These are phyloP conservation scores for Tragelaphus strepsiceros DNA, from an alignment of 2,113 vertebrate species.

Conservation along the genomic window DNA sequence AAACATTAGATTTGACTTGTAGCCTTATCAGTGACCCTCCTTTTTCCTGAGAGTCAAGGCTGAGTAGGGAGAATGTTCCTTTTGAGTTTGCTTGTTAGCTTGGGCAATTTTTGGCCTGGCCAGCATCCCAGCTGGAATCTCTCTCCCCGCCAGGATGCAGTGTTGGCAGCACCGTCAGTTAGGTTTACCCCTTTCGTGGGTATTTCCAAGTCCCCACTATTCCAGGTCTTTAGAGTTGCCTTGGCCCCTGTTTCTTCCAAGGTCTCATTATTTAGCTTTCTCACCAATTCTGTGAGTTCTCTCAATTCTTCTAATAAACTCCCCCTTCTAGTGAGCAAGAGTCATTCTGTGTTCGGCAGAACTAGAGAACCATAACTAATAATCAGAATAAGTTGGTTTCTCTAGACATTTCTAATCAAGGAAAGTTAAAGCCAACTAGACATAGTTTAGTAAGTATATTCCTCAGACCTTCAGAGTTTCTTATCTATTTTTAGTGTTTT, in stretches of 20 bases:
- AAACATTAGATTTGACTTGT: background rate
- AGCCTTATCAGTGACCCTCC: background rate
- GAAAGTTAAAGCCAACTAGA: background rate
- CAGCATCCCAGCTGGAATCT: background rate
- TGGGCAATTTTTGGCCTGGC: background rate
- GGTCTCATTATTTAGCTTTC: background rate
- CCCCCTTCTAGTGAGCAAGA: background rate
- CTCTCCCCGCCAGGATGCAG: background rate
- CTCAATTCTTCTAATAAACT: background rate
- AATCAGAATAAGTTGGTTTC: background rate
- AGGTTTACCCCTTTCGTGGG: fast-evolving
- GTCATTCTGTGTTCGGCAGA: background rate
- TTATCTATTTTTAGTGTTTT: background rate
- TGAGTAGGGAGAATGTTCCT: background rate
- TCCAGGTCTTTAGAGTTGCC: background rate
- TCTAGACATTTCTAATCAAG: background rate
- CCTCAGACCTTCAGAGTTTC: background rate
- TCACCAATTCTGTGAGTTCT: background rate
- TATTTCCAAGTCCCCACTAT: background rate
- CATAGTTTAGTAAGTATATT: background rate
- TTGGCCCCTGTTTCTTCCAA: background rate
- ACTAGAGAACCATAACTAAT: background rate
- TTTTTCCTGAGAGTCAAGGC: background rate
- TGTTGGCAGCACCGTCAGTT: background rate
- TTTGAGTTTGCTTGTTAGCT: background rate